phyloP scores from a whole-genome alignment of 2,888 invertebrate species.

The Hemicrepidius hirtus region DNA sequence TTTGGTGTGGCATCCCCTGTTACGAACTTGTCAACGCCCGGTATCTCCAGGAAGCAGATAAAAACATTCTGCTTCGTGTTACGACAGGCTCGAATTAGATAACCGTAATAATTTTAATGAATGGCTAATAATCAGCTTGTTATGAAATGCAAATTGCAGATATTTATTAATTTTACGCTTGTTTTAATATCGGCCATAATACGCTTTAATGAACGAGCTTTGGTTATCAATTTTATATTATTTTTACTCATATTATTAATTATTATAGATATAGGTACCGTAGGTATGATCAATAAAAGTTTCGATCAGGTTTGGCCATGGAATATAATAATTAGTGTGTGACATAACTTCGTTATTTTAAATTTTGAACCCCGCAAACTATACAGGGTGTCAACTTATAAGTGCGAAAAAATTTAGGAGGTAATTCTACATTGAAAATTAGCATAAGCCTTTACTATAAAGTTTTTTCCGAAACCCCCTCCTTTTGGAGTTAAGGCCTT shows the following conservation, averaged over 20 bases:
- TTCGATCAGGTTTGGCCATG: too few relatives aligned
- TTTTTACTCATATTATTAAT: constrained; percentile 6
- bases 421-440: too few relatives aligned
- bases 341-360: too few relatives aligned
- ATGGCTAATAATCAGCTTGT: constrained; percentile 41
- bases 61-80: constrained; percentile 35
- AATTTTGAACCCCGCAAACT: too few relatives aligned
- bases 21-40: constrained; percentile 34
- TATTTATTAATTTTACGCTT: constrained; percentile 43
- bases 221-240: constrained; percentile 8
- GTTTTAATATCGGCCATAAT: constrained; percentile 31
- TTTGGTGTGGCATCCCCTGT: constrained; percentile 40
- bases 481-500: too few relatives aligned
- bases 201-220: constrained; percentile 15
- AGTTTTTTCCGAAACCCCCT: too few relatives aligned
- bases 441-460: too few relatives aligned
- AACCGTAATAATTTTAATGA: constrained; percentile 45
- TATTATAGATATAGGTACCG: neutral
- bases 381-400: too few relatives aligned
- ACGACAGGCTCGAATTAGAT: constrained; percentile 36
- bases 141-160: constrained; percentile 33
- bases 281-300: too few relatives aligned
- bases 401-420: too few relatives aligned
- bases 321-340: too few relatives aligned
- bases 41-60: constrained; percentile 46